Base-by-base conservation (phyloP, 2,797 vertebrate species). In the Octomys mimax region DNA sequence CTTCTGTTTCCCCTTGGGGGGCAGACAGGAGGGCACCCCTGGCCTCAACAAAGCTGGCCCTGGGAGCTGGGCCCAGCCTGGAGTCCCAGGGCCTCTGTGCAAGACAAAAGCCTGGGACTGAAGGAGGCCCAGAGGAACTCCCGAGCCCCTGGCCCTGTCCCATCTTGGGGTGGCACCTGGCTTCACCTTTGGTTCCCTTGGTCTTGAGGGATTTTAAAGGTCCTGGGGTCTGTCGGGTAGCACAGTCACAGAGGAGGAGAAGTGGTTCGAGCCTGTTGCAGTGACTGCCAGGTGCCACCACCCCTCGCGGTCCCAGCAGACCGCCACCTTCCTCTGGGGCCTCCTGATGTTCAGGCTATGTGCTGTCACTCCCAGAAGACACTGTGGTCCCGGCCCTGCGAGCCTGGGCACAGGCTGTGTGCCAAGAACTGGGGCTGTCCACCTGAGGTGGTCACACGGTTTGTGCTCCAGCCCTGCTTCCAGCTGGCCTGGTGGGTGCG, bases 1-100 rank as follows among this genome's bases (percentile, higher is more conserved):
- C 97, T 98, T 97, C 98, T 98, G 98, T 98, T 98, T 98, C 96
- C 81, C 96, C 59, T 33, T 71, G 82, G n/a, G 78, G 97, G 94
- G 86, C 68, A 94, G 96, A 95, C 97, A 90, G 81, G 83, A 64
- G 0, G 42, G 22, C 95, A 97, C 96, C 94, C 95, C 94, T 92
- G 66, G 92, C 90, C 96, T 94, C 94, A 12, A 42, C 70, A 6
- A 2, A 71, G 84, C 86, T 24, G 87, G 78, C 84, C 75, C 87
- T 52, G 39, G 36, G 21, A 39, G 13, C 75, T 88, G 77, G 89
- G 73, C 66, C 73, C n/a, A 61, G 54, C 13, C 71, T 85, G 28
- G 3, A 2, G 16, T 33, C 85, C 36, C 46, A 82, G 57, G 66
- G 7, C 62, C 6, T 82, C 19, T 24, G 46, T 2, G 5, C 31